Evolutionary conservation across 2,888 invertebrate genomes (phyloP), one percentile per base, ranked within the genome.

Genomic region (Euplagia quadripunctaria): DNA sequence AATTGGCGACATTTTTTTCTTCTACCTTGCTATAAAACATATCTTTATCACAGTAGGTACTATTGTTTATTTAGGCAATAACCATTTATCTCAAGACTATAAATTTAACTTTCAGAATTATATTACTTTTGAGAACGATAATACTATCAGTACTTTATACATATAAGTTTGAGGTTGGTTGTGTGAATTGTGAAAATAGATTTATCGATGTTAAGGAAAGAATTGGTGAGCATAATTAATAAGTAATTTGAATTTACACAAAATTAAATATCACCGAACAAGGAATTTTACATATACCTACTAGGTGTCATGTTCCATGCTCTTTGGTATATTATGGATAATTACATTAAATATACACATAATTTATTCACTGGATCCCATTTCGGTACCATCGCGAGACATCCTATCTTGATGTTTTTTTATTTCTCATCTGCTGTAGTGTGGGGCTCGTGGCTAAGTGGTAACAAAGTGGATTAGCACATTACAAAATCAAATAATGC

Each of bases 171-270:
- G 17, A 9, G n/a, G 17, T 69, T n/a, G 66, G 65, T 73, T 41
- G 43, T 61, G 61, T 63, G n/a, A 42, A 58, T 42, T 61, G 41
- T 58, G 46, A 61, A 43, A 17, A 73, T 73, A 58, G 46, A 69
- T 64, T 49, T n/a, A 11, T 12, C 68, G 2, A 20, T 72, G 17
- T 4, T n/a, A 61, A 71, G n/a, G 41, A 43, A 65, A n/a, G 67
- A 71, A 8, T 31, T 51, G 71, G 71, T 71, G 51, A 71, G 71
- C 1, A 46, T 46, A 46, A 6, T 12, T 43, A 31, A 16, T 63
- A 16, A 11, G 4, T 31, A 4, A 20, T 31, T 61, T 31, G 0
- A 9, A 9, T 46, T 46, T 46, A 31, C 43, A 46, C 4, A 46
- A 9, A 1, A 46, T 46, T 8, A 46, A 9, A 1, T 46, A 9